These are phyloP conservation scores for Caenorhabditis sulstoni DNA, from an alignment of 2,888 invertebrate genomes.

Conservation along the genomic window DNA sequence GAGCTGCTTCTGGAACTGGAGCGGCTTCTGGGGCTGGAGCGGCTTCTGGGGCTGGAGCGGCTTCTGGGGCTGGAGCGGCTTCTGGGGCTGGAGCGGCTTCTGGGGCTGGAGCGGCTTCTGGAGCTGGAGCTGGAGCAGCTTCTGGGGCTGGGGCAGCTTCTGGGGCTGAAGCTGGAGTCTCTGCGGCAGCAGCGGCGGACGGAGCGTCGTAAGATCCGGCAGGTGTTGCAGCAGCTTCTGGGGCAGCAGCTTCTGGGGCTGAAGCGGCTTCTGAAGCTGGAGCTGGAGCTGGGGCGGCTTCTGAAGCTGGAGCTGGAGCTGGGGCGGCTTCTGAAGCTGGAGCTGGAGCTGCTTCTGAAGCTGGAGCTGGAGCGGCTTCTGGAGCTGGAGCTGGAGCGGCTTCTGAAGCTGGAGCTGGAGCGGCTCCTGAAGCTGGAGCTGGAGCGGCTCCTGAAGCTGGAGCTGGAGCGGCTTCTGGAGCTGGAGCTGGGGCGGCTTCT, in stretches of 20 bases:
- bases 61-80: constrained; percentile 21
- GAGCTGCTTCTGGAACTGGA: constrained; percentile 14
- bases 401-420: constrained; percentile 22
- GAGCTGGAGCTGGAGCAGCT: constrained; percentile 30
- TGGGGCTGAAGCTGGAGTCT: constrained; percentile 1
- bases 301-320: constrained; percentile 20
- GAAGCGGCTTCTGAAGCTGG: constrained; percentile 41
- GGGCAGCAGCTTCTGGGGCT: constrained; percentile 25
- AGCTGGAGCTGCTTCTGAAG: not conserved
- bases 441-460: constrained; percentile 36
- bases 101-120: constrained; percentile 42
- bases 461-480: constrained; percentile 43
- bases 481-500: constrained; percentile 29
- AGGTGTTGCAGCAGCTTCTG: constrained; percentile 32
- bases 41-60: constrained; percentile 29
- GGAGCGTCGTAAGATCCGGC: constrained; percentile 15
- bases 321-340: constrained; percentile 20
- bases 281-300: constrained; percentile 17
- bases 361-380: constrained; percentile 7
- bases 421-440: constrained; percentile 21
- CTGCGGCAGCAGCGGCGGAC: too few species aligned
- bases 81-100: constrained; percentile 31
- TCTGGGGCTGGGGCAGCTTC: constrained; percentile 20
- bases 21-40: constrained; percentile 7
- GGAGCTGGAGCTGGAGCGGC: constrained; percentile 11